These are phyloP conservation scores for Clinocottus analis DNA, from an alignment of 2,113 vertebrate genomes.

Conservation along the genomic window DNA sequence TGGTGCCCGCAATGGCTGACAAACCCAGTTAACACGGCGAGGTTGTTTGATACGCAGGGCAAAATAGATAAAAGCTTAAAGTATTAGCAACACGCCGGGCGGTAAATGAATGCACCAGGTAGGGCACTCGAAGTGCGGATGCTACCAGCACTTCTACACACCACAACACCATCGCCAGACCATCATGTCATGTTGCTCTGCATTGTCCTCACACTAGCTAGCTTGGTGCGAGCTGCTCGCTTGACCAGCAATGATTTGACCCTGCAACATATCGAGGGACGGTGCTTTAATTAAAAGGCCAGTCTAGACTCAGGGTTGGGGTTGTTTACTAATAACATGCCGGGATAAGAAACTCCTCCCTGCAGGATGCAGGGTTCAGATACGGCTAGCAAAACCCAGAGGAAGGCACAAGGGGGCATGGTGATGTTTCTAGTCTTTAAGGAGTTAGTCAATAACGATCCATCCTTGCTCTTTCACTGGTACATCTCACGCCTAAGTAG, in stretches of 20 bases:
- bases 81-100: slow-evolving; percentile 52
- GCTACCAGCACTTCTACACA: background rate
- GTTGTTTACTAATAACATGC: slow-evolving; percentile 50
- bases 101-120: slow-evolving; percentile 27
- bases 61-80: slow-evolving; percentile 62
- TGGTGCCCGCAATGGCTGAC: slow-evolving; percentile 62
- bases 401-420: background rate
- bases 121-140: background rate
- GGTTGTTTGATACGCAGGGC: slow-evolving; percentile 51
- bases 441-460: slow-evolving; percentile 16
- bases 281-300: slow-evolving; percentile 35
- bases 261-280: slow-evolving; percentile 32
- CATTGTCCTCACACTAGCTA: slow-evolving; percentile 49
- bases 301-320: slow-evolving; percentile 23
- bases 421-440: slow-evolving; percentile 16
- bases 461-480: background rate
- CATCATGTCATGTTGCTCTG: slow-evolving; percentile 44
- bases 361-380: background rate
- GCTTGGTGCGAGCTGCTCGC: slow-evolving; percentile 41
- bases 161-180: background rate
- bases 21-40: slow-evolving; percentile 23
- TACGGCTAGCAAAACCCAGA: background rate
- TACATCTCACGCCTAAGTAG: slow-evolving; percentile 32
- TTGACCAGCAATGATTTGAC: slow-evolving; percentile 54
- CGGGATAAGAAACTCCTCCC: slow-evolving; percentile 23